A percentile compares a stretch with the other conserved stretches of the same genome.
phyloP scores from a whole-genome alignment of 2,888 invertebrate species.

The Torymus tubicola region DNA sequence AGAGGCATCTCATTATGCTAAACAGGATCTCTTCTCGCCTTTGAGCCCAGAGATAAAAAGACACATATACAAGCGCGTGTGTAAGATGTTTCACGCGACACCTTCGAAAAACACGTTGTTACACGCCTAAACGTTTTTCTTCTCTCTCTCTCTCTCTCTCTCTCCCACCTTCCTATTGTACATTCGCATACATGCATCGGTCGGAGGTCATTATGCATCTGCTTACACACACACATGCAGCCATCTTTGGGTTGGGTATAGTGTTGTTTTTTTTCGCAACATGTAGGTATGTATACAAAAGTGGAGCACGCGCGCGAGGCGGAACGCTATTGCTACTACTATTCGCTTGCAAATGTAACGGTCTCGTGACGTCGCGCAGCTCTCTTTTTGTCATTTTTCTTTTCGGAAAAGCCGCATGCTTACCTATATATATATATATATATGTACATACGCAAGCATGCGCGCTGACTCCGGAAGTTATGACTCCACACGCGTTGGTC shows the following conservation, averaged over 20 bases:
- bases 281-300: no score
- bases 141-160: no score
- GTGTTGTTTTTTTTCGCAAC: background rate
- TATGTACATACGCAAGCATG: no score
- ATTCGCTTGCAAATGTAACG: conserved; percentile 51
- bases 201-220: conserved; percentile 12
- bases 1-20: conserved; percentile 39
- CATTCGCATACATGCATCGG: background rate
- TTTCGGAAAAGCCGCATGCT: conserved; percentile 19
- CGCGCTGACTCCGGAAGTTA: no score
- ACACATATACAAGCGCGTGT: no score
- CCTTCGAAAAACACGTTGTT: no score
- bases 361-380: background rate
- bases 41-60: background rate
- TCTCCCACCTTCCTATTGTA: no score
- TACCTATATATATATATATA: no score
- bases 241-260: background rate
- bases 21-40: conserved; percentile 13
- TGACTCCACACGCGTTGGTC: no score
- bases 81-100: no score
- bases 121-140: no score
- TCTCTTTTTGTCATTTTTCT: conserved; percentile 21
- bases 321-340: background rate
- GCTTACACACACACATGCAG: background rate
- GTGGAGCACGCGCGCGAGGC: no score